phyloP scores from a whole-genome alignment of 1,140 invertebrate genomes.

The Psilanteris sp. region DNA sequence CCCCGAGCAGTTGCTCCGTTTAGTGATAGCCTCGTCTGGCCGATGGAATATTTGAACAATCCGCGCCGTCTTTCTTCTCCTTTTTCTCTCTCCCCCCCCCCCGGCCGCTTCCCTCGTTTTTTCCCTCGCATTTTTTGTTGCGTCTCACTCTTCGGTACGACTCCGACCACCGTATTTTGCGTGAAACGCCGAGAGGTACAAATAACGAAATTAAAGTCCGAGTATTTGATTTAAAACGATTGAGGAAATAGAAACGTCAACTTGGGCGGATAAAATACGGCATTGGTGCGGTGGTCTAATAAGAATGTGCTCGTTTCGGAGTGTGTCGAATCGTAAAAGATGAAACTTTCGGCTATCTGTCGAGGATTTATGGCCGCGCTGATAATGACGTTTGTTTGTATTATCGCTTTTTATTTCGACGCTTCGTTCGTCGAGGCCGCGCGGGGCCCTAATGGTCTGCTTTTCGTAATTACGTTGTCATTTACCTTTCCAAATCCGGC shows the following conservation, averaged over 20 bases:
- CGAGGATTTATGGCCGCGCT: slow-evolving; percentile 40
- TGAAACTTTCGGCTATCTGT: slow-evolving; percentile 34
- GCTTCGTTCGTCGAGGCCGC: neutral
- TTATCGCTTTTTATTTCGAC: slow-evolving; percentile 47
- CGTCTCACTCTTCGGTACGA: slow-evolving; percentile 5
- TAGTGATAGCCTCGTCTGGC: slow-evolving; percentile 56
- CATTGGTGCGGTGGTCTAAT: slow-evolving; percentile 44
- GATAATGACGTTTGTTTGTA: slow-evolving; percentile 58
- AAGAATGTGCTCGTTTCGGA: slow-evolving; percentile 45
- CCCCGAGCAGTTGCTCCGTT: slow-evolving; percentile 63
- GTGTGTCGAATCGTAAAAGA: slow-evolving; percentile 56
- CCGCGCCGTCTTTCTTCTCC: slow-evolving; percentile 10
- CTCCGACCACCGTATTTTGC: slow-evolving; percentile 42
- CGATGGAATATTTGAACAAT: slow-evolving; percentile 70
- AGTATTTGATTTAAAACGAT: slow-evolving; percentile 53
- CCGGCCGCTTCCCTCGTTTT: no score
- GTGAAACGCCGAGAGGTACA: slow-evolving; percentile 29
- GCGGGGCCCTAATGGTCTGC: slow-evolving; percentile 13
- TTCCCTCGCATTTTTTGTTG: slow-evolving; percentile 3
- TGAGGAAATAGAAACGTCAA: slow-evolving; percentile 54
- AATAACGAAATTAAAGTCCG: slow-evolving; percentile 54
- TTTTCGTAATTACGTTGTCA: slow-evolving; percentile 46
- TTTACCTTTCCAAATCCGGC: slow-evolving; percentile 44
- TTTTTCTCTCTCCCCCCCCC: neutral
- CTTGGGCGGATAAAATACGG: slow-evolving; percentile 42